These are phyloP conservation scores for Brachionus calyciflorus DNA, from an alignment of 1,140 invertebrate genomes.

Conservation along the genomic window DNA sequence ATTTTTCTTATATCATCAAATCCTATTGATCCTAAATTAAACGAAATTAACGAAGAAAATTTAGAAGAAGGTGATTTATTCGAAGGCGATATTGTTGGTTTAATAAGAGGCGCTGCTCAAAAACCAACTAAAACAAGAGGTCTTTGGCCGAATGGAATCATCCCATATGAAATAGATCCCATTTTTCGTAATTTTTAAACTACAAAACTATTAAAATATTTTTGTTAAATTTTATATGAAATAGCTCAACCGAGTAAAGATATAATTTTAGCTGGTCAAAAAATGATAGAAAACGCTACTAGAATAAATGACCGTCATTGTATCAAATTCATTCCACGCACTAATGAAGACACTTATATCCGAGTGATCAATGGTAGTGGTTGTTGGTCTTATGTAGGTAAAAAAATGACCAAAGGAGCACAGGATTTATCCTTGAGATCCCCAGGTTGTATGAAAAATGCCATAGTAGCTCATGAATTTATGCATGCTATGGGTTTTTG, in stretches of 20 bases:
- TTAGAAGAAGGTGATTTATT: conserved; percentile 42
- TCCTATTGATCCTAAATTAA: no score
- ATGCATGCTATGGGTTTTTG: conserved; percentile 97
- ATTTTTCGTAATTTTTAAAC: background rate
- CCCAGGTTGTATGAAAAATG: conserved; percentile 17
- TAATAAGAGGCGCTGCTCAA: conserved; percentile 20
- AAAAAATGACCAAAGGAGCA: background rate
- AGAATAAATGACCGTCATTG: conserved; percentile 8
- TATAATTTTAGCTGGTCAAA: background rate
- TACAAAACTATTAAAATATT: background rate
- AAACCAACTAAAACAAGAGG: background rate
- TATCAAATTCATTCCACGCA: conserved; percentile 27
- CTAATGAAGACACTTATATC: conserved; percentile 16
- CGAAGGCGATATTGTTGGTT: conserved; percentile 41
- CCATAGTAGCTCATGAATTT: conserved; percentile 66
- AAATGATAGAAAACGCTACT: conserved; percentile 23
- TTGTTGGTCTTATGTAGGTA: conserved; percentile 42
- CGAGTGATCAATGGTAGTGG: conserved; percentile 4
- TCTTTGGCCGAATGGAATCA: conserved; percentile 18
- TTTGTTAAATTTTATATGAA: background rate
- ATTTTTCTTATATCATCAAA: no score
- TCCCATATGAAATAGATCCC: conserved; percentile 32
- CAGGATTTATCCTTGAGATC: conserved; percentile 17
- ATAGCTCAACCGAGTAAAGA: background rate
- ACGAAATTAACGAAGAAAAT: no score